Conservation (phyloP, 2,888 invertebrate genomes). For the Dendrolimus pini region DNA sequence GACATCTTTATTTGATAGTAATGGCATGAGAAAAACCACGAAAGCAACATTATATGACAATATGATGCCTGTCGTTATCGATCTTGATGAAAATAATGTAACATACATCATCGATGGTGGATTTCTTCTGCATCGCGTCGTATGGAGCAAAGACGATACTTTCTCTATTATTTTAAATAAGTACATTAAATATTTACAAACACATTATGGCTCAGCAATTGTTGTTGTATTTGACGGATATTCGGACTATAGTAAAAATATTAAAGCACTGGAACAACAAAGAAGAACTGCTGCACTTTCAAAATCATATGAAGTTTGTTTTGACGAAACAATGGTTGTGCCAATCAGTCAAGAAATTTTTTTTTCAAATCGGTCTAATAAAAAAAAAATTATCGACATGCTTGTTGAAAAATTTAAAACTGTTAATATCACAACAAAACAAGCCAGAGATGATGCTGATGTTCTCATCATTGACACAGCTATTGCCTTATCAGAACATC, state of each 20-base stretch:
- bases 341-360: constrained; percentile 13
- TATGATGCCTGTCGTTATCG: constrained; percentile 14
- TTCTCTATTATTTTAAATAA: constrained; percentile 7
- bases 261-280: constrained; percentile 35
- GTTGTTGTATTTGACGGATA: constrained; percentile 28
- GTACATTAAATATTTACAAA: constrained; percentile 13
- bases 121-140: constrained; percentile 18
- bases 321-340: constrained; percentile 15
- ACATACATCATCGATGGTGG: constrained; percentile 24
- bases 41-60: constrained; percentile 21
- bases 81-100: constrained; percentile 15
- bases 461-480: constrained; percentile 38
- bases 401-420: constrained; percentile 31
- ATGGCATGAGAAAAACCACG: constrained; percentile 21
- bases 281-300: constrained; percentile 38
- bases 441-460: constrained; percentile 39
- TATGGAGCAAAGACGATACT: constrained; percentile 7
- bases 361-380: constrained; percentile 14
- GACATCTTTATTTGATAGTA: constrained; percentile 19
- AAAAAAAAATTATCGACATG: constrained; percentile 25
- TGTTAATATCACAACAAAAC: constrained; percentile 35
- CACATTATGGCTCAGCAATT: constrained; percentile 16
- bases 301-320: constrained; percentile 26
- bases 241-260: constrained; percentile 30
- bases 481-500: constrained; percentile 21